Evolutionary conservation across 1,140 invertebrate species (phyloP).

Genomic region (Drosophila funebris): DNA sequence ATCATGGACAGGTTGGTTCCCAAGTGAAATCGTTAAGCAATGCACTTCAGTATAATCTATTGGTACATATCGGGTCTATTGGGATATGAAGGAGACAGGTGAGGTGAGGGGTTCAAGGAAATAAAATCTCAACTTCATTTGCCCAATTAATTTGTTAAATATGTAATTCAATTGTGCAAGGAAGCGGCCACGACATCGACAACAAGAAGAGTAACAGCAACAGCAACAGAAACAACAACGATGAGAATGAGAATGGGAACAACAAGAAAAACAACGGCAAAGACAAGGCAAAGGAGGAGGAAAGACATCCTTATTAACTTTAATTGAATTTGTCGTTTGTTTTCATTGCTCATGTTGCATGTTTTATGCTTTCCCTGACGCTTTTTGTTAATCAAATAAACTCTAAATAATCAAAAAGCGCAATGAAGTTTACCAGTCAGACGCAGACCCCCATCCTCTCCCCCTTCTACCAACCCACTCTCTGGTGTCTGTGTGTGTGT

Average conservation of each 20-base stretch:
- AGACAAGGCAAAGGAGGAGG: background rate
- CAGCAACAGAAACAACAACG: background rate
- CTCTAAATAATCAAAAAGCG: conserved; percentile 51
- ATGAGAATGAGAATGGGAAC: conserved; percentile 6
- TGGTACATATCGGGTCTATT: background rate
- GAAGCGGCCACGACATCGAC: conserved; percentile 38
- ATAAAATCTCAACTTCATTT: conserved; percentile 49
- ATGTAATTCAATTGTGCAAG: conserved; percentile 63
- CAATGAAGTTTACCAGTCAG: conserved; percentile 29
- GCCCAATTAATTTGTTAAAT: conserved; percentile 76
- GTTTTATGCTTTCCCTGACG: conserved; percentile 6
- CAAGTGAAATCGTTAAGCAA: background rate
- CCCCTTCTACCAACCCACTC: background rate
- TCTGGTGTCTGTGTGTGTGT: background rate
- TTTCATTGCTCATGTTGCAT: conserved; percentile 18
- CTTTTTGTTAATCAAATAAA: conserved; percentile 59
- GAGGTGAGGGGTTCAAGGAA: background rate
- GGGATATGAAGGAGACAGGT: no score
- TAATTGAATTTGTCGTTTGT: conserved; percentile 71
- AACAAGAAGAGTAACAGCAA: conserved; percentile 5
- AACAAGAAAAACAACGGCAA: background rate
- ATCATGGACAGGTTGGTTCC: no score
- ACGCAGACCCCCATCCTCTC: background rate
- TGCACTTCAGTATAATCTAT: background rate
- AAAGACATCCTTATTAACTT: conserved; percentile 78